Percentiles rank a stretch among this genome's conserved stretches.
phyloP scores from a whole-genome alignment of 2,888 invertebrate species.

The Limnephilus lunatus region DNA sequence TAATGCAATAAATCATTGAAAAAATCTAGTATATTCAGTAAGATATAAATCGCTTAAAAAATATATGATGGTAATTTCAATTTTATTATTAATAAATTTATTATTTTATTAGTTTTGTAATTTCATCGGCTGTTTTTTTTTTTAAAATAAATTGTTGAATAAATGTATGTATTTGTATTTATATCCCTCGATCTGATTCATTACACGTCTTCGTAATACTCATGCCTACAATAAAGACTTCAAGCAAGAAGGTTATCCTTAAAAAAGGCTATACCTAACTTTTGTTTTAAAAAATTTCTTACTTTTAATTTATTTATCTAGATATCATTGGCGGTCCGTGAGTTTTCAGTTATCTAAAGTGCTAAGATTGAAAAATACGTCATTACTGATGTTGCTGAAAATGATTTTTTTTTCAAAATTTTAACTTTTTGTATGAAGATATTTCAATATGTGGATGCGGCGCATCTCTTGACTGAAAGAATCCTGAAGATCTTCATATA shows the following conservation, averaged over 20 bases:
- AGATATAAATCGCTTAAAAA: background rate
- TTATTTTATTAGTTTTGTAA: too few species aligned
- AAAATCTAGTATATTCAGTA: background rate
- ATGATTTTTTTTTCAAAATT: too few species aligned
- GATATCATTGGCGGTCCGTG: too few species aligned
- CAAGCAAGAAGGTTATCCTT: background rate
- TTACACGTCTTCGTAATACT: background rate
- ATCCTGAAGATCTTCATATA: too few species aligned
- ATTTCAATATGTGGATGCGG: too few species aligned
- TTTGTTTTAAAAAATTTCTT: background rate
- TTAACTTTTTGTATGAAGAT: too few species aligned
- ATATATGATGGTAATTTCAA: background rate
- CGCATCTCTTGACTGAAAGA: too few species aligned
- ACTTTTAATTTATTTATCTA: background rate
- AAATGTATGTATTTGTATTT: background rate
- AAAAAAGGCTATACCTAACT: background rate
- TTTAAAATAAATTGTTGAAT: background rate
- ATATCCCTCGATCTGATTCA: background rate
- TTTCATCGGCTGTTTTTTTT: background rate
- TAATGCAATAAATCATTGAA: background rate
- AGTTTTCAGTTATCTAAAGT: too few species aligned
- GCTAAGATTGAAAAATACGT: too few species aligned
- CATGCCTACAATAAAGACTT: too few species aligned
- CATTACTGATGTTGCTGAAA: too few species aligned
- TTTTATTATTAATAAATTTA: background rate